A percentile compares a stretch with the other conserved stretches of the same genome.
These are phyloP conservation scores for Siniperca knerii DNA, from an alignment of 2,113 vertebrate species.

Conservation along the genomic window DNA sequence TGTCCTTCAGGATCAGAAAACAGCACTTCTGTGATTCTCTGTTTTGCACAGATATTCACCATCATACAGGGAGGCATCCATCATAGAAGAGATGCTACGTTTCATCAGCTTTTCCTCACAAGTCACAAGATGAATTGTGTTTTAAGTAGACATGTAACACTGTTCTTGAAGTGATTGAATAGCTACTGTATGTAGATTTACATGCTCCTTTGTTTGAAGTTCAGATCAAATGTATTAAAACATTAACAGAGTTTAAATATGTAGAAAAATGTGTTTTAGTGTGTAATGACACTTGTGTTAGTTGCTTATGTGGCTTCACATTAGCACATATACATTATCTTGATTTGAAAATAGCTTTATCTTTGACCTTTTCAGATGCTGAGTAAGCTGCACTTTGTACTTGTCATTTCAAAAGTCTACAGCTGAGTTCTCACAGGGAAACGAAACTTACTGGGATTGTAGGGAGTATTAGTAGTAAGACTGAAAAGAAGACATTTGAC, in stretches of 20 bases:
- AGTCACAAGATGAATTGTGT: neutral
- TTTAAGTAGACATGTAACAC: neutral
- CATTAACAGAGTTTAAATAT: neutral
- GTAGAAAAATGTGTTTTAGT: neutral
- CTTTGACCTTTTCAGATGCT: slow-evolving; percentile 29
- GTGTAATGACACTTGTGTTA: neutral
- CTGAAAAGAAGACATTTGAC: neutral
- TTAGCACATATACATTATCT: neutral
- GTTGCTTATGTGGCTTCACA: neutral
- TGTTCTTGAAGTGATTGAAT: neutral
- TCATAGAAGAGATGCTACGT: neutral
- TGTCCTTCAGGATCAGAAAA: neutral
- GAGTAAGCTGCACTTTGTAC: slow-evolving; percentile 57
- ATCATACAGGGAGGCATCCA: neutral
- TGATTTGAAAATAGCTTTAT: slow-evolving; percentile 4
- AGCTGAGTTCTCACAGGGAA: slow-evolving; percentile 14
- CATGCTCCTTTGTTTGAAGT: neutral
- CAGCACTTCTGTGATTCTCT: neutral
- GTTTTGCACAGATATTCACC: neutral
- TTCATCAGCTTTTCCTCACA: neutral
- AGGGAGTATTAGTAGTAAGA: neutral
- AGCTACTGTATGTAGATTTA: neutral
- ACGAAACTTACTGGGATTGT: slow-evolving; percentile 3
- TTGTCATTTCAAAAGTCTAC: neutral
- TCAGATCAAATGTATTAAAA: no score